Conservation (phyloP, 2,113 vertebrate species). For the Zosterops borbonicus region DNA sequence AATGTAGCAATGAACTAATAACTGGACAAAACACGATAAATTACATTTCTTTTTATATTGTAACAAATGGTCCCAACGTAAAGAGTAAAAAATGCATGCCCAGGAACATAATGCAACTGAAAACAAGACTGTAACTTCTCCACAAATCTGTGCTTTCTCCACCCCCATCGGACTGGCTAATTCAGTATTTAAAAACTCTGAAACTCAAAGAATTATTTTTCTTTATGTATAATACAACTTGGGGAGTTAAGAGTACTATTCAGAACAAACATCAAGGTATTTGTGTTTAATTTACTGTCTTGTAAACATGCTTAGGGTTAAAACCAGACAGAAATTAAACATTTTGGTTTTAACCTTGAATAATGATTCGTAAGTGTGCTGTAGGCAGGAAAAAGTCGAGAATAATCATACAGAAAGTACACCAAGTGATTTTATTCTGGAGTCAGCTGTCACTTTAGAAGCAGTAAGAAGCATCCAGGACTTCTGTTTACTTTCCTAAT, state of each 20-base stretch:
- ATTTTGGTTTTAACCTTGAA: neutral
- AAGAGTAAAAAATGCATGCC: neutral
- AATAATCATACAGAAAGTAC: neutral
- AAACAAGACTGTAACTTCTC: neutral
- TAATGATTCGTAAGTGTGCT: neutral
- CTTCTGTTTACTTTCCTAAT: neutral
- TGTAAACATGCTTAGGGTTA: neutral
- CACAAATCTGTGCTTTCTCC: neutral
- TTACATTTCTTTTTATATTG: neutral
- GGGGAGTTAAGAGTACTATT: neutral
- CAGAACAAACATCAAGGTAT: neutral
- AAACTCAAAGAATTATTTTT: neutral
- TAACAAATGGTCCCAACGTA: neutral
- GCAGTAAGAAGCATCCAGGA: neutral
- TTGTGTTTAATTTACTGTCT: neutral
- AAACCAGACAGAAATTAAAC: neutral
- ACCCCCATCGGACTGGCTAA: fast-evolving
- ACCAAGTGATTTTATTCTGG: neutral
- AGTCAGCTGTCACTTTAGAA: neutral
- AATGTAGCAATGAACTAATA: neutral
- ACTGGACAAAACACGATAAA: neutral
- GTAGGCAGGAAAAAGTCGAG: neutral
- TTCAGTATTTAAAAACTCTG: neutral
- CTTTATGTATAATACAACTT: neutral
- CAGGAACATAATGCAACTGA: neutral